Evolutionary conservation across 2,888 invertebrate genomes (phyloP).

Genomic region (Alloscopus bannaensis): DNA sequence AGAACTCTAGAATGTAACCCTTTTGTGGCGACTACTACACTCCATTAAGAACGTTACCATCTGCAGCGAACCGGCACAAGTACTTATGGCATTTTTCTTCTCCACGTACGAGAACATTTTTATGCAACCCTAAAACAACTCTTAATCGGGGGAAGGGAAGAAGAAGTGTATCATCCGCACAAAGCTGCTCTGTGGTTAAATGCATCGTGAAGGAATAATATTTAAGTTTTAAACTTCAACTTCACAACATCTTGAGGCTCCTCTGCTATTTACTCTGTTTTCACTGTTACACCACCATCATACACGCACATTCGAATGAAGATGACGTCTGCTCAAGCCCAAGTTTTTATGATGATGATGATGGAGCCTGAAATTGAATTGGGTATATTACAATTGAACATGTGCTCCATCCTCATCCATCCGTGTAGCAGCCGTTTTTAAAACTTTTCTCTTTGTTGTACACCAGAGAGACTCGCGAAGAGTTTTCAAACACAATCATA

Average conservation of each 20-base stretch:
- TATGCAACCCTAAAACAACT: slow-evolving; percentile 4
- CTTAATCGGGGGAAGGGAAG: neutral
- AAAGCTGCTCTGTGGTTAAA: slow-evolving; percentile 34
- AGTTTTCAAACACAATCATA: slow-evolving; percentile 23
- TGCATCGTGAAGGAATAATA: neutral
- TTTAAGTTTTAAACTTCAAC: neutral
- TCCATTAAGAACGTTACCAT: slow-evolving; percentile 1
- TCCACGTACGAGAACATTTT: no score
- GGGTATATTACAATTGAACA: neutral
- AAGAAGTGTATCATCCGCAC: no score
- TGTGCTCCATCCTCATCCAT: slow-evolving; percentile 44
- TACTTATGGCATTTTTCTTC: slow-evolving; percentile 34
- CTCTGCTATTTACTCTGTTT: no score
- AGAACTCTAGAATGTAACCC: no score
- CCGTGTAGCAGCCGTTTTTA: slow-evolving; percentile 35
- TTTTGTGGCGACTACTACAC: slow-evolving; percentile 2
- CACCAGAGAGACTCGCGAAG: no score
- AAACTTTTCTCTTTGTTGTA: slow-evolving; percentile 32
- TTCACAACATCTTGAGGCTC: no score
- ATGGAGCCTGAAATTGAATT: neutral
- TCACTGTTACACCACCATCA: no score
- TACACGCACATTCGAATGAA: no score
- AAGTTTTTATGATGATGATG: no score
- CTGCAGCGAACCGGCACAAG: slow-evolving; percentile 31
- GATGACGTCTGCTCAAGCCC: no score